Percentiles rank a stretch among this genome's conserved stretches.
phyloP scores from a whole-genome alignment of 2,113 vertebrate species.

The Eulemur rufifrons region DNA sequence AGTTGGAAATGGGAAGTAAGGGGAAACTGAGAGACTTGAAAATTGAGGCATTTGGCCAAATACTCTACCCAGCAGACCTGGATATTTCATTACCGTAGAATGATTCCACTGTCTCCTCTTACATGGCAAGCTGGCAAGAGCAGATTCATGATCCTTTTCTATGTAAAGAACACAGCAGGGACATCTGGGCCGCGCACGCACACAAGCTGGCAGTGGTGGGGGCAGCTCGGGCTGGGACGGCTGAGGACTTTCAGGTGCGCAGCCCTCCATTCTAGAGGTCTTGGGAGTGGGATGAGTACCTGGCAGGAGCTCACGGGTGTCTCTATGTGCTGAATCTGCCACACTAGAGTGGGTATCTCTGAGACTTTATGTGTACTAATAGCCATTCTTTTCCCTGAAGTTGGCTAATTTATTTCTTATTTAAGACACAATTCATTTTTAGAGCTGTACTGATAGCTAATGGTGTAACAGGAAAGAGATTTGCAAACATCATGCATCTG shows the following conservation, averaged over 20 bases:
- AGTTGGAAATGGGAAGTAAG: not conserved
- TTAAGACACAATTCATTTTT: slow-evolving; percentile 18
- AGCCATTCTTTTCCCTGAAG: not conserved
- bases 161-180: not conserved
- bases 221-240: not conserved
- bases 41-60: not conserved
- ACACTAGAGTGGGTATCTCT: not conserved
- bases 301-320: not conserved
- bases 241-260: not conserved
- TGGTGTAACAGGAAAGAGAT: not conserved
- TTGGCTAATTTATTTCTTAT: slow-evolving; percentile 24
- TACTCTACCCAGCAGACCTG: not conserved
- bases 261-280: not conserved
- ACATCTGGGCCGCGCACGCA: not conserved
- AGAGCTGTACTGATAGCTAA: not conserved
- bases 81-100: not conserved
- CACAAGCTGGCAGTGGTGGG: not conserved
- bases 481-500: not conserved
- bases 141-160: not conserved
- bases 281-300: not conserved
- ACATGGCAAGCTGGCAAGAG: not conserved
- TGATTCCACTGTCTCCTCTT: not conserved
- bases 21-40: not conserved
- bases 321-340: not conserved
- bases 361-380: not conserved